phyloP scores from a whole-genome alignment of 92 coral and sea anemone genomes.

The Pocillopora meandrina region DNA sequence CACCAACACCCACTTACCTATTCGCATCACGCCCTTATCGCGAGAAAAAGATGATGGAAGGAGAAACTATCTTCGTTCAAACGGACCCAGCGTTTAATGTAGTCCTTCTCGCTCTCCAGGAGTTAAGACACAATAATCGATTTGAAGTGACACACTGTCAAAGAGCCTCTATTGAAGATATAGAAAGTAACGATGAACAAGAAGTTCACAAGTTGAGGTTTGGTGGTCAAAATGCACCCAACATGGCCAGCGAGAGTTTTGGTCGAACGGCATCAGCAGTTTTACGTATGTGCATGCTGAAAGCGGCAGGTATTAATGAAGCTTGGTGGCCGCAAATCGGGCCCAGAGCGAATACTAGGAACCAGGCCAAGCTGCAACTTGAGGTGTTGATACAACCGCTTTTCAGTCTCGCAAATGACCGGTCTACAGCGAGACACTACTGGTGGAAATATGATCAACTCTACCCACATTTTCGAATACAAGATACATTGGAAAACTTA shows the following conservation, averaged over 20 bases:
- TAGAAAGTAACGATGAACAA: slow-evolving; percentile 36
- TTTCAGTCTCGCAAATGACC: slow-evolving; percentile 24
- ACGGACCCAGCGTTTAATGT: slow-evolving; percentile 49
- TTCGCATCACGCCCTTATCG: no score
- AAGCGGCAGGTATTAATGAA: slow-evolving; percentile 19
- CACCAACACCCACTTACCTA: no score
- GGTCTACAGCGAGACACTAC: slow-evolving; percentile 8
- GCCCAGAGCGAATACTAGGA: neutral
- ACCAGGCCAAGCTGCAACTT: neutral
- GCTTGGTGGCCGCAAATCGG: slow-evolving; percentile 38
- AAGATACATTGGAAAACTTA: neutral
- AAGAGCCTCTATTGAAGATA: slow-evolving; percentile 17
- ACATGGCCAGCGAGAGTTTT: slow-evolving; percentile 10
- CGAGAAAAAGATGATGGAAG: neutral
- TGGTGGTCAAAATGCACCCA: slow-evolving; percentile 16
- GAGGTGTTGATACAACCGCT: neutral
- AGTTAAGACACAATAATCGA: slow-evolving; percentile 23
- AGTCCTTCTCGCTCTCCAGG: slow-evolving; percentile 25
- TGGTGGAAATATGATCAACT: slow-evolving; percentile 53
- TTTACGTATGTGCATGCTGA: slow-evolving; percentile 55
- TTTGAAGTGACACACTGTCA: slow-evolving; percentile 5
- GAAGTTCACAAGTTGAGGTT: neutral
- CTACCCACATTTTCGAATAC: slow-evolving; percentile 46
- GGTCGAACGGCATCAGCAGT: slow-evolving; percentile 51
- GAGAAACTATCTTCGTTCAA: slow-evolving; percentile 36